phyloP scores from a whole-genome alignment of 1,140 invertebrate genomes.

The Sweltsa coloradensis region DNA sequence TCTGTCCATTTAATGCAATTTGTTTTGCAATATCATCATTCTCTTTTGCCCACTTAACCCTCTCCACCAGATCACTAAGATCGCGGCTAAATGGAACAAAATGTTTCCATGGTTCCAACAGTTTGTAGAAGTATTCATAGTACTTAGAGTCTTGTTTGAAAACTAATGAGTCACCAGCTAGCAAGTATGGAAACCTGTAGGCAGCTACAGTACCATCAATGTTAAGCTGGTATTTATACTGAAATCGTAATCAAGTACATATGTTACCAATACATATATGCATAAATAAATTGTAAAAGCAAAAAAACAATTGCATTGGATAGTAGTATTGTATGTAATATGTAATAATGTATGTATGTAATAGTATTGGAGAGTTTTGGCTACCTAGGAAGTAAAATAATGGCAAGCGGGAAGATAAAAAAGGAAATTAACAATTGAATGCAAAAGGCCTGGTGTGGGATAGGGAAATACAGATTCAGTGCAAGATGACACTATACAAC shows the following conservation, averaged over 20 bases:
- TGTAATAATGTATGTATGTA: too few species aligned
- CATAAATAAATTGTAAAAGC: too few species aligned
- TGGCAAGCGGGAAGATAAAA: too few species aligned
- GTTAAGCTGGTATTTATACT: slow-evolving; percentile 94
- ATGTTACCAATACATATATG: too few species aligned
- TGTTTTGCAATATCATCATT: slow-evolving; percentile 59
- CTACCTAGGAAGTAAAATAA: too few species aligned
- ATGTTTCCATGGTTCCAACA: slow-evolving; percentile 62
- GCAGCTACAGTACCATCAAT: slow-evolving; percentile 94
- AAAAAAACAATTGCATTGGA: too few species aligned
- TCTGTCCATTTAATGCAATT: slow-evolving; percentile 57
- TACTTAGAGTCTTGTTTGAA: slow-evolving; percentile 88
- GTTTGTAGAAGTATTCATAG: slow-evolving; percentile 87
- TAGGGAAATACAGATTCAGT: too few species aligned
- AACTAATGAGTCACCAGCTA: slow-evolving; percentile 74
- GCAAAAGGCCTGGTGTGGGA: too few species aligned
- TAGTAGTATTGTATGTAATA: too few species aligned
- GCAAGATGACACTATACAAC: too few species aligned
- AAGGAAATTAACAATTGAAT: too few species aligned
- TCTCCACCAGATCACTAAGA: slow-evolving; percentile 67
- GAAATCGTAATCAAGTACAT: slow-evolving; percentile 29
- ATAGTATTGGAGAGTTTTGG: too few species aligned
- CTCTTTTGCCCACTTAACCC: slow-evolving; percentile 64
- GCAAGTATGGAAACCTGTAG: slow-evolving; percentile 84
- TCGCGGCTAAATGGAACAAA: slow-evolving; percentile 73